phyloP scores from a whole-genome alignment of 1,140 invertebrate species.

The Camponotus floridanus region DNA sequence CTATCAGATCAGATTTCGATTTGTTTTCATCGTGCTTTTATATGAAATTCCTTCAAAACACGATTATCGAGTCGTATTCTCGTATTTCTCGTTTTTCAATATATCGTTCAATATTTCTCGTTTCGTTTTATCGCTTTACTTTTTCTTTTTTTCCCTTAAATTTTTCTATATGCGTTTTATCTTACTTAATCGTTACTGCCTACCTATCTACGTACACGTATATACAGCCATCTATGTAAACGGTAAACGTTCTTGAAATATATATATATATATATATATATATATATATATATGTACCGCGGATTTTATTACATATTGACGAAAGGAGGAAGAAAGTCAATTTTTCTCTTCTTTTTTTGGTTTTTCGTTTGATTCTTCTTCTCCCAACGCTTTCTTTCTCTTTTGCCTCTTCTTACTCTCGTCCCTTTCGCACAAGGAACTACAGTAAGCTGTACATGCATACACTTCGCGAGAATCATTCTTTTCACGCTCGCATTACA shows the following conservation, averaged over 20 bases:
- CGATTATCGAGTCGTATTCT: background rate
- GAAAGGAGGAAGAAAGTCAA: conserved; percentile 14
- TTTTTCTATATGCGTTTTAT: conserved; percentile 44
- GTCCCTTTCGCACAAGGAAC: conserved; percentile 23
- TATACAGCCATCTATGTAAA: conserved; percentile 60
- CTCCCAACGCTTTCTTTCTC: background rate
- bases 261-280: background rate
- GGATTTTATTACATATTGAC: conserved; percentile 22
- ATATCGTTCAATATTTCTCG: background rate
- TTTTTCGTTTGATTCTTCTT: conserved; percentile 29
- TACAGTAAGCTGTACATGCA: background rate
- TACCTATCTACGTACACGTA: conserved; percentile 58
- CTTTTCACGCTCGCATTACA: conserved; percentile 19
- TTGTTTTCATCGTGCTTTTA: background rate
- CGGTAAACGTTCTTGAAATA: conserved; percentile 8
- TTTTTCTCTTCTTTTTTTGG: conserved; percentile 31
- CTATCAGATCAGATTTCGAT: background rate
- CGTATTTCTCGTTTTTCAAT: background rate
- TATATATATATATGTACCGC: conserved; percentile 4
- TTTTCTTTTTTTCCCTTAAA: conserved; percentile 47
- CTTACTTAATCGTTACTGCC: conserved; percentile 61
- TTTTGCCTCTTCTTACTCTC: background rate
- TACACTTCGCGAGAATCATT: conserved; percentile 10
- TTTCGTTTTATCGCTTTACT: background rate
- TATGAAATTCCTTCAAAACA: conserved; percentile 7